These are phyloP conservation scores for Heliornis fulica DNA, from an alignment of 2,113 vertebrate species.

Conservation along the genomic window DNA sequence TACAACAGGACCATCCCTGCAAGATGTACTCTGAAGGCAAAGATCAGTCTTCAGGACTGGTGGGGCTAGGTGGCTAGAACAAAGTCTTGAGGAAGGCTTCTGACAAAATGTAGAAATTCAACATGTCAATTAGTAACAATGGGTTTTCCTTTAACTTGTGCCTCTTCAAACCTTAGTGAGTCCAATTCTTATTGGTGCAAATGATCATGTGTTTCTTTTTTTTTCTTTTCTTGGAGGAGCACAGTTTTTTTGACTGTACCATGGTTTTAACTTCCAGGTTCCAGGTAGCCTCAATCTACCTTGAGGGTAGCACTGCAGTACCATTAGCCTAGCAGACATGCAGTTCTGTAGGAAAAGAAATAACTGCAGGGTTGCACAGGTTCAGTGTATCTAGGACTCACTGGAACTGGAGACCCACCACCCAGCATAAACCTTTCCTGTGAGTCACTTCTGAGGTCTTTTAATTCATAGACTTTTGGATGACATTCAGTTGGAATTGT, in stretches of 20 bases:
- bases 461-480: not conserved
- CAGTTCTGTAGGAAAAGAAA: not conserved
- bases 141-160: not conserved
- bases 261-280: not conserved
- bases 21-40: not conserved
- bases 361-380: not conserved
- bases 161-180: not conserved
- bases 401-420: not conserved
- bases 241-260: not conserved
- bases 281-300: not conserved
- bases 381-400: not conserved
- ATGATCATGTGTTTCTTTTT: not conserved
- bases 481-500: rapidly evolving
- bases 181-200: not conserved
- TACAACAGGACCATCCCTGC: not conserved
- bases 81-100: not conserved
- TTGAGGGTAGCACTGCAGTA: not conserved
- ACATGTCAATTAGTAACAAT: not conserved
- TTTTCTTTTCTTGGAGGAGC: not conserved
- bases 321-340: not conserved
- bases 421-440: not conserved
- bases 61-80: not conserved
- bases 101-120: not conserved
- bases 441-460: not conserved
- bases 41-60: not conserved